Evolutionary conservation across 2,797 vertebrate genomes (phyloP).

Genomic region (Enteromius radiatus): DNA sequence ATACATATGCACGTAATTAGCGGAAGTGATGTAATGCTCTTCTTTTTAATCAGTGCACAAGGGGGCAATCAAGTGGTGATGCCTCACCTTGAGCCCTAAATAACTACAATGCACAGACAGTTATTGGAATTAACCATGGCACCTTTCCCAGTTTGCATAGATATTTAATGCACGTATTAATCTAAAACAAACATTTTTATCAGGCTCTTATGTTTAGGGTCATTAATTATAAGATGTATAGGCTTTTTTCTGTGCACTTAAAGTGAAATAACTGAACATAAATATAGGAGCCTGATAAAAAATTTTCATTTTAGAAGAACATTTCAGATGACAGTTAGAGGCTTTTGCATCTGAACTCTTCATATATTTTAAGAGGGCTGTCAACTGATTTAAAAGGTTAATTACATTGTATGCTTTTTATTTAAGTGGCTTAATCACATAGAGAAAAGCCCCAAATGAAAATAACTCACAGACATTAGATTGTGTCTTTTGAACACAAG

Average conservation of each 20-base stretch:
- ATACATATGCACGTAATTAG: conserved; percentile 34
- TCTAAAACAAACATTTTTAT: too few species aligned
- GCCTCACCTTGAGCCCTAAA: conserved; percentile 5
- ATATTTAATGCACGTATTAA: too few species aligned
- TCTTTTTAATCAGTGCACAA: conserved; percentile 23
- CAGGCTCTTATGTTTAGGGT: too few species aligned
- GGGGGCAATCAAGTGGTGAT: conserved; percentile 13
- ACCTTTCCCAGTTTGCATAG: background rate
- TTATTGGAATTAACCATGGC: background rate
- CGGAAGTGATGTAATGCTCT: conserved; percentile 47
- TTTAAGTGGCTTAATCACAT: background rate
- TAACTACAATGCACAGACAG: background rate
- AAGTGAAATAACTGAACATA: too few species aligned
- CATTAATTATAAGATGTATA: too few species aligned
- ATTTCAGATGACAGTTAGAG: too few species aligned
- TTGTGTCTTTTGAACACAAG: background rate
- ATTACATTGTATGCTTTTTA: conserved; percentile 6
- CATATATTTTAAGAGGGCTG: background rate
- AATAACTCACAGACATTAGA: background rate
- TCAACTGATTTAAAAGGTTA: conserved; percentile 15
- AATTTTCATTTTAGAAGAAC: too few species aligned
- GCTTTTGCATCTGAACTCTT: too few species aligned
- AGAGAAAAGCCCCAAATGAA: background rate
- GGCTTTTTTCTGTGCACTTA: too few species aligned
- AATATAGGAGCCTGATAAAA: too few species aligned